A percentile compares a stretch with the other conserved stretches of the same genome.
Evolutionary conservation across 2,888 invertebrate species (phyloP).

Genomic region (Parapristionchus giblindavisi): DNA sequence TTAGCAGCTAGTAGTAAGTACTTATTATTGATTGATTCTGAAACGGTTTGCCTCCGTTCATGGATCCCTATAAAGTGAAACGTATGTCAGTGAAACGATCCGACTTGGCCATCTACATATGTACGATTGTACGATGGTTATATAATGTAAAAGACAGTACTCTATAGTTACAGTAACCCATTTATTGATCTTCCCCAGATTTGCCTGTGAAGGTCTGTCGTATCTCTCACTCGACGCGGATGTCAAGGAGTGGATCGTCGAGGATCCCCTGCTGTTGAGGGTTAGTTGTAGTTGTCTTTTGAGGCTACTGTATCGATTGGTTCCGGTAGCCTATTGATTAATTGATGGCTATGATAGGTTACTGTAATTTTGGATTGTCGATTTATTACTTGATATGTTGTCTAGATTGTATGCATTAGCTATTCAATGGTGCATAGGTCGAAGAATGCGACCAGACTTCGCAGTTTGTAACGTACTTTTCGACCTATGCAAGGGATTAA

Average conservation of each 20-base stretch:
- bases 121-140: not conserved
- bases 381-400: not conserved
- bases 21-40: not conserved
- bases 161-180: not conserved
- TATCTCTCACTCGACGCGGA: conserved; percentile 97
- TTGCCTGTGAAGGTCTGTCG: conserved; percentile 76
- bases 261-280: conserved; percentile 82
- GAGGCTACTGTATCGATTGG: conserved; percentile 4
- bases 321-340: conserved; percentile 4
- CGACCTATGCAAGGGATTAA: too few species aligned
- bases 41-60: too few species aligned
- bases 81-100: too few species aligned
- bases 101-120: too few species aligned
- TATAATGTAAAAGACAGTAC: not conserved
- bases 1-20: conserved; percentile 6
- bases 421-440: too few species aligned
- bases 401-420: too few species aligned
- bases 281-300: conserved; percentile 27
- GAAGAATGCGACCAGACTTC: too few species aligned
- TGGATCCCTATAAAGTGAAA: too few species aligned
- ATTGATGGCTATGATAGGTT: not conserved
- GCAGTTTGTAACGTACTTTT: too few species aligned
- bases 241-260: conserved; percentile 93
- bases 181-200: conserved; percentile 45
- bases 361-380: not conserved